Base-by-base conservation (phyloP, 2,113 vertebrate genomes). In the Nycticebus coucang region DNA sequence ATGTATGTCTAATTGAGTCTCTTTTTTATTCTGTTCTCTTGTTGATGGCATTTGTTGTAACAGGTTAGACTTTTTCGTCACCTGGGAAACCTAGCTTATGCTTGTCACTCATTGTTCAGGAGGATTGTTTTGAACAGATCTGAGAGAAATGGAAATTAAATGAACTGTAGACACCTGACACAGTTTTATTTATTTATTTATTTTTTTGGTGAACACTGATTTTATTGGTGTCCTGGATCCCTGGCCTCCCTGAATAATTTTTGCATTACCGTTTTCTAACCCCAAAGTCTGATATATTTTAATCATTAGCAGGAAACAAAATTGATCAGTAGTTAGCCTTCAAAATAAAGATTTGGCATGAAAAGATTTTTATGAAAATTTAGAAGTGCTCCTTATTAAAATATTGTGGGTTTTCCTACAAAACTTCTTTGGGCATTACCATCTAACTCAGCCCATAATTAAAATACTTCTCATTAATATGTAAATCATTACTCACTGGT, bases 1-100 rank as follows among this genome's bases (percentile, higher is more conserved):
- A 41, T 91, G 68, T 97, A 87, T 91, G 95, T 96, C 79, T 93
- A 89, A 86, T 59, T 71, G 55, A 89, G 89, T 94, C 66, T 93
- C 59, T 81, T 90, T 92, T 78, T 86, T 33, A 78, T 89, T 26
- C n/a, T 75, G 79, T 92, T 95, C 53, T 96, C 66, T 91, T 85
- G 81, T 95, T 88, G 74, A 78, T 97, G 81, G 26, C n/a, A 69
- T 75, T 96, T 87, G 53, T 90, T 94, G 71, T 96, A 79, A 93
- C 9, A 77, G 1, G 45, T 91, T 14, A 74, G 64, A 64, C 14
- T 88, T 75, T 69, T 96, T 91, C 7, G 33, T 87, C 28, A 91
- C 41, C 55, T 96, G 66, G 55, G 57, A 2, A 89, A 89, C 9
- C 53, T 91, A 17, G 85, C 35, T 71, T 11, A 89, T 78, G 62